Base-by-base conservation (phyloP, 2,113 vertebrate species). In the Lepisosteus oculatus region DNA sequence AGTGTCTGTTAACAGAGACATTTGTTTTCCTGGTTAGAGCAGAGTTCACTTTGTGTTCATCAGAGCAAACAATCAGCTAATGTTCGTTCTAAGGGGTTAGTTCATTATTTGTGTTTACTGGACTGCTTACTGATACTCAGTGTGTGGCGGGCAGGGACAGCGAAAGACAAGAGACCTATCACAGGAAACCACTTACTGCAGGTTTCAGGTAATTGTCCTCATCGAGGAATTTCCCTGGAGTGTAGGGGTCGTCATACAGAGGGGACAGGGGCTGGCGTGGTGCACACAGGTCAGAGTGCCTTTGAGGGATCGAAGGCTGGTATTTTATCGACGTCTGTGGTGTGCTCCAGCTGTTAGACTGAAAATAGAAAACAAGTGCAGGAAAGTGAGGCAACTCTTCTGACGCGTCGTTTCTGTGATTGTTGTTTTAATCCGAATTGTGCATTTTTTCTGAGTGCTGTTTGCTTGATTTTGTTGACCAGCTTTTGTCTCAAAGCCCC, bases 301-400 rank as follows among this genome's bases (percentile, higher is more conserved):
- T 85, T 73, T 93, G 90, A 1, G 80, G 68, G 66, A 61, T 7
- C 42, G 78, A 83, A 41, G 82, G 71, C 42, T 86, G 69, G 79
- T 86, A 84, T 70, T 78, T 82, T 29, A 86, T 63, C 56, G 86
- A 77, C 1, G 84, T 83, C 76, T 85, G 88, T 14, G 92, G 83
- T 17, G 85, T 80, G 82, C 85, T 90, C 90, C 88, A 90, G 69
- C 89, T 86, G 82, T 73, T 90, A 68, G 90, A 89, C 95, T 96
- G 68, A 70, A 76, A 55, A 80, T 17, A 86, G 55, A 76, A 61
- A 57, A 72, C 15, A 65, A 45, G 42, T 44, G 8, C 12, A 71
- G 68, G 12, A 17, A 13, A 42, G 12, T 29, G 29, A 29, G 29
- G 29, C 29, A 29, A 29, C 29, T 29, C 29, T 29, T 29, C 29